Base-by-base conservation (phyloP, 2,797 vertebrate genomes). In the Epinephelus awoara region DNA sequence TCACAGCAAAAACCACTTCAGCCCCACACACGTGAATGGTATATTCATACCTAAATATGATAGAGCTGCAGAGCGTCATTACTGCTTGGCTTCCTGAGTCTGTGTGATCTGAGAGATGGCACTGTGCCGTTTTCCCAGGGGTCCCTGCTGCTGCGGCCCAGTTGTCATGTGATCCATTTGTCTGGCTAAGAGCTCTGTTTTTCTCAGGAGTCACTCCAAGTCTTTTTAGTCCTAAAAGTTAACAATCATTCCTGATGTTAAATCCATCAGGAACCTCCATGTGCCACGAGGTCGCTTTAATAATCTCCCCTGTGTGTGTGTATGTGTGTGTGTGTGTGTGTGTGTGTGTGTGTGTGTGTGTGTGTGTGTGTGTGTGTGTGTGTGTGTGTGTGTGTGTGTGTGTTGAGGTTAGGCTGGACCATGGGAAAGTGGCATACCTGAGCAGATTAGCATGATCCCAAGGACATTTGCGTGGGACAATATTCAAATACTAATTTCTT, bases 161-260 rank as follows among this genome's bases (percentile, higher is more conserved):
- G 85, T 77, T 77, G 88, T 94, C 93, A 94, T 94, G 94, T 94
- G 94, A 94, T 92, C 87, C 73, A 17, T 77, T 88, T 70, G 90
- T 89, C 92, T 93, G 92, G 88, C 88, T 82, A 83, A 78, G 85
- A 90, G 82, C 84, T 86, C 70, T 12, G 63, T 86, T 89, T 93
- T 92, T 93, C 93, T 94, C 94, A 93, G 91, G 92, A 93, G 85
- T 89, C 80, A 83, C 88, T 93, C 91, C 91, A 87, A 90, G 88
- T 88, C 85, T 87, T 90, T 91, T 88, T 75, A 93, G 88, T 89
- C 90, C 91, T 91, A 85, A 90, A 93, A 93, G 89, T 92, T 92
- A 94, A 94, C 93, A 94, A 86, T 94, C 89, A 85, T 90, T 90
- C 87, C 93, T 91, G 93, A 95, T 95, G 92, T 94, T 95, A 95